These are phyloP conservation scores for Cataglyphis livida DNA, from an alignment of 2,888 invertebrate genomes.

Conservation along the genomic window DNA sequence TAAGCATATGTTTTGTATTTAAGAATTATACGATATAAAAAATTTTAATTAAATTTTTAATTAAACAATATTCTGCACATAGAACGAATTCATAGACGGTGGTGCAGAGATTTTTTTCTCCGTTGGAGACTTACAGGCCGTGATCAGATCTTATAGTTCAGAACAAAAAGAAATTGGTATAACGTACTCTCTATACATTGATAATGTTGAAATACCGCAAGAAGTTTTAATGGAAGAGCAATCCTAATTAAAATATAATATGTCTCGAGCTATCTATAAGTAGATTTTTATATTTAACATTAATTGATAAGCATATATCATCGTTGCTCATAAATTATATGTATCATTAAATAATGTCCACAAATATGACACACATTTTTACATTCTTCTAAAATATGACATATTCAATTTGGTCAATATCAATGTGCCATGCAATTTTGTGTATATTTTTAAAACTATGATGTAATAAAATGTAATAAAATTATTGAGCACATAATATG, in stretches of 20 bases:
- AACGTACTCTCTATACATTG: conserved; percentile 78
- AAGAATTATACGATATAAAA: neutral
- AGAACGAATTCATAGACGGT: conserved; percentile 94
- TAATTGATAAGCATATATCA: neutral
- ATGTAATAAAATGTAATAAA: conserved; percentile 25
- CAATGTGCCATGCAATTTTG: conserved; percentile 6
- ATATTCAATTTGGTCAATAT: neutral
- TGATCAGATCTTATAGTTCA: conserved; percentile 85
- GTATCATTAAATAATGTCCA: neutral
- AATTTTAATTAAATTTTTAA: neutral
- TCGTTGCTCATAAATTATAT: neutral
- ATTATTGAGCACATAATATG: neutral
- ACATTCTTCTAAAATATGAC: too few relatives aligned
- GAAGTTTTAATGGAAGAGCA: conserved; percentile 52
- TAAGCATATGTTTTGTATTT: neutral
- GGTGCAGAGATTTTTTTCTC: conserved; percentile 94
- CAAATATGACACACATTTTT: neutral
- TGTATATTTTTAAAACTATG: conserved; percentile 1
- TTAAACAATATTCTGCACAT: conserved; percentile 65
- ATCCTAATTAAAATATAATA: conserved; percentile 7
- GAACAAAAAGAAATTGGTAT: conserved; percentile 81
- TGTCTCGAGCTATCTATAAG: neutral
- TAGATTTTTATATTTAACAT: conserved; percentile 17
- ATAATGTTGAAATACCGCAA: conserved; percentile 79
- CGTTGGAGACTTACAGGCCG: conserved; percentile 86